Evolutionary conservation across 2,113 vertebrate genomes (phyloP), one percentile per base, ranked within the genome.

Genomic region (Notothenia rossii): DNA sequence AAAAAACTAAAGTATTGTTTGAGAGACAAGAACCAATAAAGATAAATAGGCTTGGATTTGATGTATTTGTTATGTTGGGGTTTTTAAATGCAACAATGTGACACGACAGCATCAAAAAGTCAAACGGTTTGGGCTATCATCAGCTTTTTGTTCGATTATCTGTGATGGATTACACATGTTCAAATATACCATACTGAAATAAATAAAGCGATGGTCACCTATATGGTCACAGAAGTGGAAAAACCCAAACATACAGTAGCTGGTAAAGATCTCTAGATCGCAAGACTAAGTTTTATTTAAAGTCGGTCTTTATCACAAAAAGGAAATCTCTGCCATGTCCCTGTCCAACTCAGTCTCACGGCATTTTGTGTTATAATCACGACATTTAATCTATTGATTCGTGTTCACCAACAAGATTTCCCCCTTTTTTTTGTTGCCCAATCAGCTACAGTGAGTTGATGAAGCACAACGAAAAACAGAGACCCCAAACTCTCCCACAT

Each of bases 381-480:
- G 25, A 25, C 25, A 25, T 25, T 3, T 29, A 29, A 29, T 29
- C 25, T 29, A 29, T 29, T 3, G 25, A 29, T 29, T 29, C 3
- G 25, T 29, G 25, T 29, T 29, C 25, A 29, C 25, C 25, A 29
- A 29, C 25, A 29, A 3, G 25, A 29, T 29, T 29, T 25, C 3
- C 25, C 25, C 25, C 25, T 29, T 29, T 29, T 29, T 29, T 29
- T 29, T 3, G 69, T 56, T 51, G 78, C 79, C 43, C 66, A 64
- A 63, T 69, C 79, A 90, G 88, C 89, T 75, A 76, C 40, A 56
- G 40, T 8, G 61, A 84, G 81, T 86, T 82, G 72, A 91, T 72
- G 14, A 81, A 86, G 77, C 82, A 88, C 76, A 89, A 82, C 89
- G 79, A 75, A 73, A 86, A 73, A 76, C 64, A 88, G 56, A 84